phyloP scores from a whole-genome alignment of 2,888 invertebrate species.

The Amiota minor region DNA sequence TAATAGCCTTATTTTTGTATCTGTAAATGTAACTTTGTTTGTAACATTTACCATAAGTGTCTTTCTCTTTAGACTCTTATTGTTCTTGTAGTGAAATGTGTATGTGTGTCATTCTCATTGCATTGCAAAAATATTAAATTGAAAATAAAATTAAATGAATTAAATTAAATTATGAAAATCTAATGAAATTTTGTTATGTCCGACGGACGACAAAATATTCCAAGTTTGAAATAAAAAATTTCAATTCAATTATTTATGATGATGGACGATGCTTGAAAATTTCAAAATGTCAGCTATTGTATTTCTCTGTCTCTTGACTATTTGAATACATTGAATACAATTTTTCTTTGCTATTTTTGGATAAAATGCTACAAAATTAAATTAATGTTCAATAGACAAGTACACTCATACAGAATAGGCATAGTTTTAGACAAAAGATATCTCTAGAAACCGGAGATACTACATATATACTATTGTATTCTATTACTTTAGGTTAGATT shows the following conservation, averaged over 20 bases:
- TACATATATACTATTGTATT: not conserved
- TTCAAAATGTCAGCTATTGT: no score
- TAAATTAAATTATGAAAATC: not conserved
- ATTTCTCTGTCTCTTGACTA: no score
- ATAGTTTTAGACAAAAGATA: no score
- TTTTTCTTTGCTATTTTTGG: slow-evolving; percentile 44
- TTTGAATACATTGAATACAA: not conserved
- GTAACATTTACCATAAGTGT: no score
- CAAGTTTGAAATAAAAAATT: not conserved
- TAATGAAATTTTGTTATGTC: not conserved
- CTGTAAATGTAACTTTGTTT: no score
- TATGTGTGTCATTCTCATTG: no score
- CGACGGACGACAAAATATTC: not conserved
- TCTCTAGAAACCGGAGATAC: not conserved
- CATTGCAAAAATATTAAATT: slow-evolving; percentile 54
- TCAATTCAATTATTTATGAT: not conserved
- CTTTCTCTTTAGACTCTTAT: no score
- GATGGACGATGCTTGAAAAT: slow-evolving; percentile 1
- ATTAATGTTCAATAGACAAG: slow-evolving; percentile 53
- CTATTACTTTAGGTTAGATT: not conserved
- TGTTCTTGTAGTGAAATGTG: no score
- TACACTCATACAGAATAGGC: not conserved
- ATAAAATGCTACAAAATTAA: slow-evolving; percentile 62
- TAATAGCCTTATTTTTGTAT: slow-evolving; percentile 30
- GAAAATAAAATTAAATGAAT: slow-evolving; percentile 30